Base-by-base conservation (phyloP, 2,888 invertebrate genomes). In the Graphium colonna region DNA sequence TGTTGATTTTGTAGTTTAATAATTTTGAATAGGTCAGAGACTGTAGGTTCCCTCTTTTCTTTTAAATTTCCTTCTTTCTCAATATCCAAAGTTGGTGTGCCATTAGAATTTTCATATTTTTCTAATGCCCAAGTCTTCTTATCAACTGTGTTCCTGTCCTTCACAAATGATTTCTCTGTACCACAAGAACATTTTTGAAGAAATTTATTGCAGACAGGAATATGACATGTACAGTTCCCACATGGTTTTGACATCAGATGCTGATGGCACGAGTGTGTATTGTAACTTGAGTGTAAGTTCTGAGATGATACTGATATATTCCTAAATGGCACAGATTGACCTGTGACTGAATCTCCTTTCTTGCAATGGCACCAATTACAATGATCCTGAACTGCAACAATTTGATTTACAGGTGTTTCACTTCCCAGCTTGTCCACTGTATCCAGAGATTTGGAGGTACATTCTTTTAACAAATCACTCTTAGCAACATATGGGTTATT, bases 1-100 rank as follows among this genome's bases (percentile, higher is more conserved):
- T 94, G 94, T 61, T 93, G 92, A 76, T 92, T 94, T 73, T 94
- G 94, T 51, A 91, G 83, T 68, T 93, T 91, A 40, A 94, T 92
- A 55, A 94, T 91, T 69, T 92, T 91, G 57, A 93, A 86, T 48
- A 94, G 75, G 67, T 93, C 92, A 51, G 86, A 81, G 16, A 91
- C 90, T 16, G 91, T 90, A 8, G 92, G 91, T 65, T 92, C 91
- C 52, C 82, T 69, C 63, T 82, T 85, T 43, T 88, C 86, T 60
- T 82, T 85, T 8, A 81, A 44, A 57, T 12, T 36, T 12, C 64
- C 68, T 60, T 79, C 76, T 60, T 73, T 79, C 59, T 84, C 80
- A 31, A 82, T 59, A 42, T 81, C 79, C 58, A 71, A 69, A 13
- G 70, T 67, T 4, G 71, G 65, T 21, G 63, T 44, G 17, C 71